A percentile compares a stretch with the other conserved stretches of the same genome.
phyloP scores from a whole-genome alignment of 1,140 invertebrate species.

The Euura lappo region DNA sequence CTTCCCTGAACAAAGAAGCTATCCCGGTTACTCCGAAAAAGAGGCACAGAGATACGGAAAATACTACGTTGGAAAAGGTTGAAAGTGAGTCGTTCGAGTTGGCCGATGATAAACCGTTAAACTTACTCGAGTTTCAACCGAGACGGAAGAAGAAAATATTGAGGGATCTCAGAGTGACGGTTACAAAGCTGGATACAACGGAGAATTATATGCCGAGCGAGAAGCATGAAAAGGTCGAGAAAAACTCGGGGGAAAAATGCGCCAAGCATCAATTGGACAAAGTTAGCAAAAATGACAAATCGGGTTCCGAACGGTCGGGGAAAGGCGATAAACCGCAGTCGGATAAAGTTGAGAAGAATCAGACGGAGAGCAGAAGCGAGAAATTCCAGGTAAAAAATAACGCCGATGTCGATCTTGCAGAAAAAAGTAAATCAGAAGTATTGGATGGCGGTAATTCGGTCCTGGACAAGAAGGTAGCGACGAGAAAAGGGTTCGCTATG shows the following conservation, averaged over 20 bases:
- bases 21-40: slow-evolving; percentile 67
- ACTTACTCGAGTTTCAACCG: slow-evolving; percentile 46
- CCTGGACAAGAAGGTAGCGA: slow-evolving; percentile 43
- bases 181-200: slow-evolving; percentile 56
- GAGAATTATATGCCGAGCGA: slow-evolving; percentile 46
- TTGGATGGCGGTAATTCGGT: slow-evolving; percentile 10
- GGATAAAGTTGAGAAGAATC: slow-evolving; percentile 29
- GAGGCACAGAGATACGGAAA: slow-evolving; percentile 61
- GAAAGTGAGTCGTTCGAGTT: slow-evolving; percentile 31
- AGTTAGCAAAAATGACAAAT: slow-evolving; percentile 24
- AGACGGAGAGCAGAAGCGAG: slow-evolving; percentile 21
- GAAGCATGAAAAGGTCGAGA: slow-evolving; percentile 38
- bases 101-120: slow-evolving; percentile 40
- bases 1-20: slow-evolving; percentile 36
- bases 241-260: slow-evolving; percentile 34
- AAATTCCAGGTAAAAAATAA: slow-evolving; percentile 26
- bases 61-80: slow-evolving; percentile 35
- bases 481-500: slow-evolving; percentile 39
- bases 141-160: slow-evolving; percentile 63
- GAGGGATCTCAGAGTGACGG: slow-evolving; percentile 62
- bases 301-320: background rate
- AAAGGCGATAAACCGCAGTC: slow-evolving; percentile 35
- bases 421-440: slow-evolving; percentile 10
- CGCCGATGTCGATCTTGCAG: slow-evolving; percentile 8
- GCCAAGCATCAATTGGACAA: slow-evolving; percentile 36